phyloP scores from a whole-genome alignment of 2,797 vertebrate species.

The Pipistrellus kuhlii region DNA sequence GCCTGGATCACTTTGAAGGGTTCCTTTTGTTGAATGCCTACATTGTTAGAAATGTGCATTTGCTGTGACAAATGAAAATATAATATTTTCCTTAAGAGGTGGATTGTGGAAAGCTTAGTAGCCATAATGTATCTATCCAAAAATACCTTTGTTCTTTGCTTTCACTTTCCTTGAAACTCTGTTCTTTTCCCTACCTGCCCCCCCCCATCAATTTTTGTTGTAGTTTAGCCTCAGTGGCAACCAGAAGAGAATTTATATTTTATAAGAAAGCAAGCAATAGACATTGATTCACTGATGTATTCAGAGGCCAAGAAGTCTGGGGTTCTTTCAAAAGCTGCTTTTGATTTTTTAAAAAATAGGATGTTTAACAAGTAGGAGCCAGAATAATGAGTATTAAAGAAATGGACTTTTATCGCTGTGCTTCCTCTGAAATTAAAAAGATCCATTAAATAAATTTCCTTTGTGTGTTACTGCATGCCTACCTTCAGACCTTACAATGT shows the following conservation, averaged over 20 bases:
- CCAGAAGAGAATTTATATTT: conserved; percentile 67
- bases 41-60: conserved; percentile 68
- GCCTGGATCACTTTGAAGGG: conserved; percentile 73
- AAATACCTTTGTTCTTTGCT: conserved; percentile 52
- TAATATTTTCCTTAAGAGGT: conserved; percentile 70
- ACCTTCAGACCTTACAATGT: background rate
- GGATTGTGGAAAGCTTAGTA: conserved; percentile 69
- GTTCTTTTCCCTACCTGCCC: conserved; percentile 17
- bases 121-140: conserved; percentile 59
- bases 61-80: conserved; percentile 47
- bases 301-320: conserved; percentile 55
- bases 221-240: background rate
- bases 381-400: conserved; percentile 35
- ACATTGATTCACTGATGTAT: conserved; percentile 59
- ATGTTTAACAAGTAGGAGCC: conserved; percentile 54
- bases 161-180: conserved; percentile 52
- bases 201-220: conserved; percentile 43
- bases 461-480: conserved; percentile 19
- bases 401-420: conserved; percentile 39
- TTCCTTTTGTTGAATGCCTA: conserved; percentile 73
- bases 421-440: conserved; percentile 43
- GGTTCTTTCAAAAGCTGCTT: conserved; percentile 63
- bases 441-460: conserved; percentile 49
- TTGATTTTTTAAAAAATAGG: conserved; percentile 34
- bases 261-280: conserved; percentile 53